Evolutionary conservation across 2,113 vertebrate genomes (phyloP), one percentile per base, ranked within the genome.

Genomic region (Calyptomena viridis): DNA sequence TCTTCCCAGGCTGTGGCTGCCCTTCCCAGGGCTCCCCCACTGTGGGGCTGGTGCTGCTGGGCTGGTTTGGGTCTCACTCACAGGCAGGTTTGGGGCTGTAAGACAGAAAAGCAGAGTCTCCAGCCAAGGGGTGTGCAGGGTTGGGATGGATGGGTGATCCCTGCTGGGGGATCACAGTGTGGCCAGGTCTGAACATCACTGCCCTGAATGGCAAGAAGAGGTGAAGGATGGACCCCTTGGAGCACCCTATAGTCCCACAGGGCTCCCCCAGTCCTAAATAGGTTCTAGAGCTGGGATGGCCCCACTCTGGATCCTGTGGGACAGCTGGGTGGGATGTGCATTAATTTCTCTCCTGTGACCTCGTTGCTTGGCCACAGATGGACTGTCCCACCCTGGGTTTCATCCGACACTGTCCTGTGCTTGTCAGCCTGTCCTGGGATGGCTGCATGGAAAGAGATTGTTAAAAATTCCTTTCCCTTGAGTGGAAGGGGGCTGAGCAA

Each of bases 371-470:
- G 40, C 60, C n/a, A 4, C 1, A 21, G 50, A 2, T 8, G 42
- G 28, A 59, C 25, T 21, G 1, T 5, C 37, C 47, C 30, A n/a
- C 66, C 73, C 5, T 1, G 5, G 47, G 40, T 37, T 14, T n/a
- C 50, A 18, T 5, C 50, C 0, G 18, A 18, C 1, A 1, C 40
- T 17, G 50, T 15, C 5, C 12, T 21, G 71, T 24, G 39, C 49
- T 33, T 2, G 0, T 24, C 60, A n/a, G 53, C n/a, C 52, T 20
- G 2, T 10, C 11, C 42, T 22, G 52, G 80, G 35, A 15, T 11
- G 24, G 15, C 21, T 42, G 19, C 8, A 0, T 5, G 19, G 52
- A 5, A 14, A 27, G 27, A 31, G 13, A 25, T 33, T 0, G 3
- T 6, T 40, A 7, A 5, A 63, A 4, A 17, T 39, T 33, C 4